Evolutionary conservation across 2,797 vertebrate genomes (phyloP), one percentile per base, ranked within the genome.

Genomic region (Merluccius polli): DNA sequence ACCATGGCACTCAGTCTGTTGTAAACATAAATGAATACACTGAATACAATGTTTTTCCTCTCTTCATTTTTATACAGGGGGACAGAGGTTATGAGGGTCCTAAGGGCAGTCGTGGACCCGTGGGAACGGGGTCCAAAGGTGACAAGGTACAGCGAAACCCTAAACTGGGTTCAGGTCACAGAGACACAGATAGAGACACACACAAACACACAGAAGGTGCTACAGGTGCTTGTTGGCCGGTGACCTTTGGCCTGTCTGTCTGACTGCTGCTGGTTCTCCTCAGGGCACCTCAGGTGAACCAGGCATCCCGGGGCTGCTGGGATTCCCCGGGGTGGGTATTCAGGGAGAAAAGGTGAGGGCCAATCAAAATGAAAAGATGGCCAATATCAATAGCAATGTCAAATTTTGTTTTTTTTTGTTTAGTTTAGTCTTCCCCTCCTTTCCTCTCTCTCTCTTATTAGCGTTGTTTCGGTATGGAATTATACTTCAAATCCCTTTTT

Each of bases 1-100:
- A 59, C 52, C n/a, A 21, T 48, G 44, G 21, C 44, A 5, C 18
- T 21, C 44, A 21, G 44, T 41, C 3, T 41, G 38, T 41, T 0
- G 38, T 8, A 35, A 35, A 3, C 33, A 8, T 35, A 8, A 35
- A 35, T 35, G 33, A 35, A 35, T 8, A 35, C 33, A 3, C 33
- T 3, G 33, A 35, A 35, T 8, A 35, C 29, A 41, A 16, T 8
- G 31, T 75, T 68, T 1, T 33, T 63, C 24, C 38, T 15, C 0
- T 80, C 41, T 83, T 35, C 75, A 71, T 71, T 10, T 73, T 71
- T 8, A 73, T 71, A 29, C 80, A 96, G 96, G 95, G 95, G 77
- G 95, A 95, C 82, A 93, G 94, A 72, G 96, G 95, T 13, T 94
- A 93, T 74, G 84, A 93, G 31, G 95, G 96, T 35, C 88, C 83